A percentile compares a stretch with the other conserved stretches of the same genome.
Evolutionary conservation across 2,888 invertebrate species (phyloP).

Genomic region (Drosophila eohydei): DNA sequence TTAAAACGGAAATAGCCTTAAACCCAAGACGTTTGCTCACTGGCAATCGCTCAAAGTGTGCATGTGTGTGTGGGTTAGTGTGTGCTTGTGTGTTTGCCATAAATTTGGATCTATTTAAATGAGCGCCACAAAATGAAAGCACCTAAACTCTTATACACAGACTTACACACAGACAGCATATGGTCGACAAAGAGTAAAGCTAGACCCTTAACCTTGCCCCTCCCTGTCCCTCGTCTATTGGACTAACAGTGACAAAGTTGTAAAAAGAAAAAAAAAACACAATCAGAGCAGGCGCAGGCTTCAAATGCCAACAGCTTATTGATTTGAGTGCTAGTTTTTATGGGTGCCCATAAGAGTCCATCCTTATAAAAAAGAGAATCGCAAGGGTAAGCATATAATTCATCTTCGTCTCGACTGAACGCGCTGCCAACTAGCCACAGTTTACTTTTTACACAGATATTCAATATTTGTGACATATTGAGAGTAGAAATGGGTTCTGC

Average conservation of each 20-base stretch:
- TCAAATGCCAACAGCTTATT: conserved; percentile 46
- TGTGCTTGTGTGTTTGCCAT: conserved; percentile 36
- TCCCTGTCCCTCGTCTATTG: neutral
- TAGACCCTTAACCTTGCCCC: conserved; percentile 8
- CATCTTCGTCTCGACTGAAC: conserved; percentile 27
- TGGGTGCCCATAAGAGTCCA: neutral
- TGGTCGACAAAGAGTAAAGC: conserved; percentile 49
- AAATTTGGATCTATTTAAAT: conserved; percentile 74
- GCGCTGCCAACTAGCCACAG: conserved; percentile 8
- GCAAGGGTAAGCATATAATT: conserved; percentile 32
- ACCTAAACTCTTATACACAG: conserved; percentile 5
- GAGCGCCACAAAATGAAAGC: conserved; percentile 47
- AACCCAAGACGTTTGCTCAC: conserved; percentile 30
- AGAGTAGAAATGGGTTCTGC: neutral
- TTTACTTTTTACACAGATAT: conserved; percentile 6
- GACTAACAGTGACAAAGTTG: conserved; percentile 31
- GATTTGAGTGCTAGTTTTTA: conserved; percentile 57
- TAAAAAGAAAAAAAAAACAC: conserved; percentile 25
- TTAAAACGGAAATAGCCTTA: conserved; percentile 69
- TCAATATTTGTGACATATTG: conserved; percentile 14
- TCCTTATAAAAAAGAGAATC: conserved; percentile 13
- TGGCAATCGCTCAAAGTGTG: conserved; percentile 60
- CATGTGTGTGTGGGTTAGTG: conserved; percentile 22
- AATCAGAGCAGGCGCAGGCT: conserved; percentile 9
- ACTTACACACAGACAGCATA: conserved; percentile 46